phyloP scores from a whole-genome alignment of 2,113 vertebrate species.

The Oncorhynchus tshawytscha region DNA sequence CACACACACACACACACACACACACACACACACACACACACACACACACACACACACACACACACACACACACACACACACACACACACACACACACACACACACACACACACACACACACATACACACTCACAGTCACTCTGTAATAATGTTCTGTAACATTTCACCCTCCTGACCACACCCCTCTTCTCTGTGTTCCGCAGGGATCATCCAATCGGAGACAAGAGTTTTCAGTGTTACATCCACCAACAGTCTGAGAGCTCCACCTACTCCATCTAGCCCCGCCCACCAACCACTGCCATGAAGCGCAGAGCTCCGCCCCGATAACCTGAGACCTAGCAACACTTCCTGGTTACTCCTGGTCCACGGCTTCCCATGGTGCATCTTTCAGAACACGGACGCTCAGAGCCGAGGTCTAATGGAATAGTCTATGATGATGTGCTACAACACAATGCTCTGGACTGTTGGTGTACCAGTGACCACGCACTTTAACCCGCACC shows the following conservation, averaged over 20 bases:
- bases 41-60: no score
- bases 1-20: no score
- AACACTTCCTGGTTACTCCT: background rate
- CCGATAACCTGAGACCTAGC: conserved; percentile 17
- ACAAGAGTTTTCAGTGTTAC: conserved; percentile 97
- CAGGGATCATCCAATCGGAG: conserved; percentile 96
- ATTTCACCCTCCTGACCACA: no score
- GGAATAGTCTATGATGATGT: conserved; percentile 51
- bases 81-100: no score
- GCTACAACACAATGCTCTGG: conserved; percentile 70
- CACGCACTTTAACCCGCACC: conserved; percentile 87
- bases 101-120: no score
- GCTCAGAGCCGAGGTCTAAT: conserved; percentile 35
- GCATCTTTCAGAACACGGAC: conserved; percentile 39
- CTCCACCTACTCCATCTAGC: conserved; percentile 93
- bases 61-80: no score
- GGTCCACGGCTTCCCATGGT: conserved; percentile 26
- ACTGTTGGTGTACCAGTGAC: conserved; percentile 75
- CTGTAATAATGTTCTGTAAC: no score
- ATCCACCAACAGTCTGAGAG: conserved; percentile 91
- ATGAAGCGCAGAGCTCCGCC: conserved; percentile 32
- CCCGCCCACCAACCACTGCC: conserved; percentile 20
- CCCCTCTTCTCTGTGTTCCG: conserved; percentile 2
- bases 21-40: no score
- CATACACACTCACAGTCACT: no score